phyloP scores from a whole-genome alignment of 2,888 invertebrate species.

The Polymixis lichenea region DNA sequence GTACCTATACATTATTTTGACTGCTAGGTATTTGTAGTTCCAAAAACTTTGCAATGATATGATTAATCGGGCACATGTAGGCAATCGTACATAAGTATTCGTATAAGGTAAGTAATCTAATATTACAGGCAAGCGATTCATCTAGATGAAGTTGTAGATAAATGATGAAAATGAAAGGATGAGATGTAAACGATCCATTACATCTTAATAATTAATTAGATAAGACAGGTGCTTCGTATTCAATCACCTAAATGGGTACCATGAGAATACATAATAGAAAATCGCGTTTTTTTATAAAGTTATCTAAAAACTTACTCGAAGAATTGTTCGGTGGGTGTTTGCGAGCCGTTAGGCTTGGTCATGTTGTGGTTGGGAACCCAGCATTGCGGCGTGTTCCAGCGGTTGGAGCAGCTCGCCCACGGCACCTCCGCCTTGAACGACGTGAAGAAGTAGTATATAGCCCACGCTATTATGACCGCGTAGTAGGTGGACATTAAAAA shows the following conservation, averaged over 20 bases:
- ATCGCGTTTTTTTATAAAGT: background rate
- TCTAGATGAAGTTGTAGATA: slow-evolving; percentile 27
- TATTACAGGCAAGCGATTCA: slow-evolving; percentile 17
- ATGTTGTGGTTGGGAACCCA: slow-evolving; percentile 94
- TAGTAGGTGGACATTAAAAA: slow-evolving; percentile 99
- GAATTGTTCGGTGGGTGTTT: slow-evolving; percentile 97
- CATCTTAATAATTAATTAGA: slow-evolving; percentile 23
- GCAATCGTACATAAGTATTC: background rate
- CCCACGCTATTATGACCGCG: slow-evolving; percentile 98
- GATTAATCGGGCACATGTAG: slow-evolving; percentile 29
- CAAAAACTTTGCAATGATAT: slow-evolving; percentile 32
- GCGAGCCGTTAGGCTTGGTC: slow-evolving; percentile 93
- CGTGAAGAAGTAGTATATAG: slow-evolving; percentile 97
- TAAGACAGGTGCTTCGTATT: slow-evolving; percentile 21
- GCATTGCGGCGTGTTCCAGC: slow-evolving; percentile 96
- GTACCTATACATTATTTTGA: slow-evolving; percentile 1
- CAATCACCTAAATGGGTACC: background rate
- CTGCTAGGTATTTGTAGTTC: slow-evolving; percentile 22
- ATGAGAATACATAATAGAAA: background rate
- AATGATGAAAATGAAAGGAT: slow-evolving; percentile 12
- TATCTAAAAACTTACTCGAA: slow-evolving; percentile 93
- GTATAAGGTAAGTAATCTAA: slow-evolving; percentile 14
- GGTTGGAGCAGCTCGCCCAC: slow-evolving; percentile 96
- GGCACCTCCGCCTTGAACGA: slow-evolving; percentile 96
- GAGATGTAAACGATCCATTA: background rate